A percentile compares a stretch with the other conserved stretches of the same genome.
Conservation (phyloP, 1,140 invertebrate genomes). For the Habropoda laboriosa region DNA sequence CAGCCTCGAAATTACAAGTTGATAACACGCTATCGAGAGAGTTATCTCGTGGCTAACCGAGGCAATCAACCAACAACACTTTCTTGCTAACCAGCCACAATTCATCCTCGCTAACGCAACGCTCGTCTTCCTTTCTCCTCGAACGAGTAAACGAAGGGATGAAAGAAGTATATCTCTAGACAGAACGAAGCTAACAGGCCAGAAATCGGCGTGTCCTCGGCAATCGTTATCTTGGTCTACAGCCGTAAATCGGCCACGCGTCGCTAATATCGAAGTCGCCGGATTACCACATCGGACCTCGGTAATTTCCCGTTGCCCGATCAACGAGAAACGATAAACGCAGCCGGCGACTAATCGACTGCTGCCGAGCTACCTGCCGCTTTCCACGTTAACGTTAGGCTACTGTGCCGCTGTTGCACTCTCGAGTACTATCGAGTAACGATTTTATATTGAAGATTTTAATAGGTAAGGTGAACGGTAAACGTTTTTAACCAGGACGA, state of each 20-base stretch:
- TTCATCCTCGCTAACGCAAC: background rate
- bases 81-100: background rate
- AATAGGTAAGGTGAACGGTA: too few species aligned
- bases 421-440: background rate
- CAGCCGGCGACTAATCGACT: conserved; percentile 13
- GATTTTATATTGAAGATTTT: too few species aligned
- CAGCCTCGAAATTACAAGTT: conserved; percentile 1
- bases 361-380: background rate
- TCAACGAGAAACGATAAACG: conserved; percentile 33
- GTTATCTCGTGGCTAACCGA: conserved; percentile 12
- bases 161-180: conserved; percentile 28
- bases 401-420: background rate
- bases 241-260: conserved; percentile 31
- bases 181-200: conserved; percentile 18
- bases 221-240: conserved; percentile 4
- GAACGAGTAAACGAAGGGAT: conserved; percentile 8
- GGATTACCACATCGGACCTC: conserved; percentile 29
- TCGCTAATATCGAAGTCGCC: conserved; percentile 26
- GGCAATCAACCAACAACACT: conserved; percentile 19
- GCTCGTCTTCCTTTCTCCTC: background rate
- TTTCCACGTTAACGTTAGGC: background rate
- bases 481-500: too few species aligned
- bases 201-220: too few species aligned
- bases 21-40: background rate
- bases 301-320: conserved; percentile 10